These are phyloP conservation scores for Lasioglossum malachurum DNA, from an alignment of 2,888 invertebrate genomes.

Conservation along the genomic window DNA sequence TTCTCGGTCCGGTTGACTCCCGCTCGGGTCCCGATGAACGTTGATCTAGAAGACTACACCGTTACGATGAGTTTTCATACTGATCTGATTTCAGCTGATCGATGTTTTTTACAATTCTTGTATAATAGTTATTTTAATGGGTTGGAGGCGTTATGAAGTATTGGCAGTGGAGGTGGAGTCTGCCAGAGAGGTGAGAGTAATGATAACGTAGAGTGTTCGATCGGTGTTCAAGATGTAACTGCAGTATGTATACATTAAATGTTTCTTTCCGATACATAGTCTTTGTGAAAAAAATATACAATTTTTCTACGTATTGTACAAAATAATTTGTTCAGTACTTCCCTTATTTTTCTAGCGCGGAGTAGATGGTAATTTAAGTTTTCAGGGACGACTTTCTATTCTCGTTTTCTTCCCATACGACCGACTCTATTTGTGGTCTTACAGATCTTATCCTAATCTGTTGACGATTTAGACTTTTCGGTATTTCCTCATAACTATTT, in stretches of 20 bases:
- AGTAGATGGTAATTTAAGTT: background rate
- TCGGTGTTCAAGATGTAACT: background rate
- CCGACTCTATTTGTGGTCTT: background rate
- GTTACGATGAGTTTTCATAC: background rate
- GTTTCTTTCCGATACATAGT: background rate
- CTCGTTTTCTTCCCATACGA: background rate
- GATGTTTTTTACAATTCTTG: slow-evolving; percentile 1
- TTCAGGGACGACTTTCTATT: background rate
- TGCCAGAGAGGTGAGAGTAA: background rate
- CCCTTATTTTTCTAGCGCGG: no score
- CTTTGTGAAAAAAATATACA: background rate
- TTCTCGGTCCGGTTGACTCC: background rate
- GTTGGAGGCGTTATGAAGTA: background rate
- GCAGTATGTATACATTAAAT: background rate
- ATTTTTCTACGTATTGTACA: background rate
- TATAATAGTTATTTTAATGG: slow-evolving; percentile 7
- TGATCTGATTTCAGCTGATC: background rate
- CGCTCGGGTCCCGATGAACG: background rate
- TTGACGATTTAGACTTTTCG: background rate
- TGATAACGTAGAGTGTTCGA: background rate
- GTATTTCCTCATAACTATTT: no score
- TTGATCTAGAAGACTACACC: background rate
- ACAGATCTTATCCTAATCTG: background rate
- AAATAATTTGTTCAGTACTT: background rate
- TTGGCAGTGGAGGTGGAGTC: background rate